Evolutionary conservation across 1,140 invertebrate genomes (phyloP).

Genomic region (Propsilocerus akamusi): DNA sequence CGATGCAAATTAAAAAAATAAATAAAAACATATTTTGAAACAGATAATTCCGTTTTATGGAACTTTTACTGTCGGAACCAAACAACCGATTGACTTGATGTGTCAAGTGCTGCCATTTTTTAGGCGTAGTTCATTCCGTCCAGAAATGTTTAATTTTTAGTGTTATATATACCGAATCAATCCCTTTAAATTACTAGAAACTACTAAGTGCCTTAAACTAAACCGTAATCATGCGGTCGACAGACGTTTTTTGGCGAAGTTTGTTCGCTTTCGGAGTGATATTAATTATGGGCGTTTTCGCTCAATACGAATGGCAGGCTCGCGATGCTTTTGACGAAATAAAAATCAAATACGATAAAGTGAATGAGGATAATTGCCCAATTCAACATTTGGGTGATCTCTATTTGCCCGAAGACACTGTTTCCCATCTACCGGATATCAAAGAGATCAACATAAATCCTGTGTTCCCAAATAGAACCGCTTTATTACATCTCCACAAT

Average conservation of each 20-base stretch:
- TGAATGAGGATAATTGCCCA: constrained; percentile 69
- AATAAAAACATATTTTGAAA: no score
- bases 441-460: constrained; percentile 91
- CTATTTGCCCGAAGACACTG: constrained; percentile 59
- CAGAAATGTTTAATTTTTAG: background rate
- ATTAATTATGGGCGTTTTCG: constrained; percentile 41
- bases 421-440: constrained; percentile 85
- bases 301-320: constrained; percentile 76
- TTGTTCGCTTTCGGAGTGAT: constrained; percentile 19
- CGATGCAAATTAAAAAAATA: no score
- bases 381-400: constrained; percentile 71
- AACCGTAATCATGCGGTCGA: constrained; percentile 6
- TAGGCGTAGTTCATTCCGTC: background rate
- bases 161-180: background rate
- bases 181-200: background rate
- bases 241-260: constrained; percentile 15
- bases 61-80: background rate
- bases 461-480: constrained; percentile 86
- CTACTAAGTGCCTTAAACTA: background rate
- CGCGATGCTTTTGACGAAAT: constrained; percentile 80
- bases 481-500: constrained; percentile 84
- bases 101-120: background rate
- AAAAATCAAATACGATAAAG: constrained; percentile 55
- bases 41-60: no score
- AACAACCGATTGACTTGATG: no score